Percentiles rank a stretch among this genome's conserved stretches.
Evolutionary conservation across 2,797 vertebrate species (phyloP).

Genomic region (Synaphobranchus kaupii): DNA sequence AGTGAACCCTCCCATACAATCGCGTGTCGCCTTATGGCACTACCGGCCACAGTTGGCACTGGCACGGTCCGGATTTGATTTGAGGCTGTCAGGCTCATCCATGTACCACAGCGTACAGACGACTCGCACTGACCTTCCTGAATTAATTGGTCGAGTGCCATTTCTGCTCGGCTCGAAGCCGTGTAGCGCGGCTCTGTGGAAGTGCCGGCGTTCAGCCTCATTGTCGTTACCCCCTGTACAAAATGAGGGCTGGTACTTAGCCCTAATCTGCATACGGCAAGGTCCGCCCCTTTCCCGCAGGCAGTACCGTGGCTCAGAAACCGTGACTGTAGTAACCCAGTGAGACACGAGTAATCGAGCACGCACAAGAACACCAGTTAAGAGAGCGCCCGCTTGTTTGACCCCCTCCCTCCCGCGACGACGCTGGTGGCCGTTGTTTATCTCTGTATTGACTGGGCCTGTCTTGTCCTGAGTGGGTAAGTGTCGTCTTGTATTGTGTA

Average conservation of each 20-base stretch:
- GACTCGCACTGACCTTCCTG: constrained; percentile 16
- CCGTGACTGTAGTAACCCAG: neutral
- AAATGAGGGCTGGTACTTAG: neutral
- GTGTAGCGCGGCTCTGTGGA: neutral
- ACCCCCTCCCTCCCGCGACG: neutral
- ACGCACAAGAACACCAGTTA: neutral
- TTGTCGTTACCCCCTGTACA: neutral
- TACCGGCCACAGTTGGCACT: no score
- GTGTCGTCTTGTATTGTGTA: neutral
- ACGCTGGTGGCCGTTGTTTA: neutral
- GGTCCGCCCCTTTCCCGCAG: neutral
- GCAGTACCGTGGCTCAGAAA: neutral
- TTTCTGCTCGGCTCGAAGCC: neutral
- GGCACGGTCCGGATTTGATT: no score
- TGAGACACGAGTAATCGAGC: neutral
- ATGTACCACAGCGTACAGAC: neutral
- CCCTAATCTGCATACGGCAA: neutral
- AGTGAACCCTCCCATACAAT: no score
- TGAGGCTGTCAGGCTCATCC: no score
- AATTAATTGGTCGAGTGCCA: constrained; percentile 20
- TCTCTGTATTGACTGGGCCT: constrained; percentile 12
- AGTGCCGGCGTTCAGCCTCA: neutral
- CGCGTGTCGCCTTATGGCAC: no score
- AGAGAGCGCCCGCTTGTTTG: neutral
- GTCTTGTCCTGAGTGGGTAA: neutral